Evolutionary conservation across 92 coral and sea anemone genomes (phyloP).

Genomic region (Palythoa grandis): DNA sequence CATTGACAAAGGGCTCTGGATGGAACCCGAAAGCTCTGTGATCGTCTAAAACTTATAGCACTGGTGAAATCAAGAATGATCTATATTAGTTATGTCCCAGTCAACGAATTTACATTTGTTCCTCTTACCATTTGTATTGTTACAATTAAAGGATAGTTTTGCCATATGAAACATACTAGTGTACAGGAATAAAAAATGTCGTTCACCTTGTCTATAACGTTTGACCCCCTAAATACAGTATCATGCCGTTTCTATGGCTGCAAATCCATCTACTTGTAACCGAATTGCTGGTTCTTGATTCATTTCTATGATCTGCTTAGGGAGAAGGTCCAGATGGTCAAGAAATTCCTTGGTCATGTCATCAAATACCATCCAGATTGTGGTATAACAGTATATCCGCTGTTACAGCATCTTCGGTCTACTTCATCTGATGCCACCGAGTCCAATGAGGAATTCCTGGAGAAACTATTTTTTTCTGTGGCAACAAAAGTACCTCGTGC

Average conservation of each 20-base stretch:
- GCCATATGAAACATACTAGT: too few relatives aligned
- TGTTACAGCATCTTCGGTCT: not conserved
- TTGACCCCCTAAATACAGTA: not conserved
- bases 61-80: too few relatives aligned
- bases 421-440: not conserved
- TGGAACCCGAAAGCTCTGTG: too few relatives aligned
- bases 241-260: not conserved
- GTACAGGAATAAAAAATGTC: too few relatives aligned
- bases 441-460: not conserved
- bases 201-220: not conserved
- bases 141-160: too few relatives aligned
- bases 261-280: too few relatives aligned
- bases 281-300: not conserved
- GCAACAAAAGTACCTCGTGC: not conserved
- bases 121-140: too few relatives aligned
- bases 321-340: not conserved
- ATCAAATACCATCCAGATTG: constrained; percentile 2
- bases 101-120: too few relatives aligned
- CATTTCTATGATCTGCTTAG: not conserved
- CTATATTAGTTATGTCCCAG: too few relatives aligned
- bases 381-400: constrained; percentile 1
- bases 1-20: too few relatives aligned
- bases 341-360: not conserved
- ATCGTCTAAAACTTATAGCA: too few relatives aligned
- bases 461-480: not conserved